Percentiles rank a stretch among this genome's conserved stretches.
Conservation (phyloP, 1,140 invertebrate genomes). For the Globodera ellingtonae region DNA sequence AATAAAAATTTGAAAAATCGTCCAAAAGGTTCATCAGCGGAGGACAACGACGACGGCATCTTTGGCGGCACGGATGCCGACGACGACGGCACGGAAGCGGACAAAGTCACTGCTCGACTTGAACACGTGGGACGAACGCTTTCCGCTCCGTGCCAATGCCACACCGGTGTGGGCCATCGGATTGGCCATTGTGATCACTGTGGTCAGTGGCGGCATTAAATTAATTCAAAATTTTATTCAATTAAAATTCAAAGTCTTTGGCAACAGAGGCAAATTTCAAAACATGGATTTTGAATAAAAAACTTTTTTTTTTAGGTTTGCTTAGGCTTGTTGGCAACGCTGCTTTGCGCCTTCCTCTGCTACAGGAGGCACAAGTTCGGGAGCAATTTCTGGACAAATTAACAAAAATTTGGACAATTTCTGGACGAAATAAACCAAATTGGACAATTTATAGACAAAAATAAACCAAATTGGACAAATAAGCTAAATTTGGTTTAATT, state of each 20-base stretch:
- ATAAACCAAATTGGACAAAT: background rate
- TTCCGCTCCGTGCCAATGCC: constrained; percentile 18
- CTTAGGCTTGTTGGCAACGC: background rate
- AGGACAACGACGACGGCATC: background rate
- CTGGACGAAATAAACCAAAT: background rate
- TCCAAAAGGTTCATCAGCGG: background rate
- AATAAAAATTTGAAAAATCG: too few relatives aligned
- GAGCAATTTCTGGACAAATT: too few relatives aligned
- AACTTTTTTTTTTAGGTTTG: background rate
- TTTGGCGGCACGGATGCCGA: background rate
- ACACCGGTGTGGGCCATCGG: constrained; percentile 43
- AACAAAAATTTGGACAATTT: too few relatives aligned
- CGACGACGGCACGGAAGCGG: background rate
- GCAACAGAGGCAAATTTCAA: too few relatives aligned
- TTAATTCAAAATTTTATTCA: too few relatives aligned
- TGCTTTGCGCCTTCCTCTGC: constrained; percentile 37
- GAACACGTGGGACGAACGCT: constrained; percentile 20
- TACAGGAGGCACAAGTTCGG: constrained; percentile 29
- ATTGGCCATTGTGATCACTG: constrained; percentile 34
- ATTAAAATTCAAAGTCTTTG: background rate
- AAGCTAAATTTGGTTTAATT: too few relatives aligned
- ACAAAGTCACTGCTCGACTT: background rate
- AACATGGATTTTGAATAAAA: background rate
- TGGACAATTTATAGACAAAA: too few relatives aligned
- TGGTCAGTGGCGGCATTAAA: constrained; percentile 1